Percentiles rank a stretch among this genome's conserved stretches.
phyloP scores from a whole-genome alignment of 1,140 invertebrate genomes.

The Dinoponera quadriceps region DNA sequence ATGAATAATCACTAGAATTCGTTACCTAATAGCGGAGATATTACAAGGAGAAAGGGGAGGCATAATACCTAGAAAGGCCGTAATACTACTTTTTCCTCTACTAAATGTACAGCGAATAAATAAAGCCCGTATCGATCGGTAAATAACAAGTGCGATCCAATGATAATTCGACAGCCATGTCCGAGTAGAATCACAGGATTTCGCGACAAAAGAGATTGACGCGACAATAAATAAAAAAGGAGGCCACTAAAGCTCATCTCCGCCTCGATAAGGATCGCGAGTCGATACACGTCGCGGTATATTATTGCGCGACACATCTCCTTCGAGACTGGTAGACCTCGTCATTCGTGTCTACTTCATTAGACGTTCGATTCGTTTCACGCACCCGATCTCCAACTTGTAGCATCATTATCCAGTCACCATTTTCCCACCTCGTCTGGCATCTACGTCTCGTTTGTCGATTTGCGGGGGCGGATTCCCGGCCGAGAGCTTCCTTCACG shows the following conservation, averaged over 20 bases:
- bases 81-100: too few relatives aligned
- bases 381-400: constrained; percentile 24
- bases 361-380: background rate
- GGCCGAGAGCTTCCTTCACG: background rate
- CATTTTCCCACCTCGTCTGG: background rate
- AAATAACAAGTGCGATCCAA: too few relatives aligned
- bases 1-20: too few relatives aligned
- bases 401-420: background rate
- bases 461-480: constrained; percentile 13
- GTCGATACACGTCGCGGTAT: background rate
- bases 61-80: too few relatives aligned
- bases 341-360: background rate
- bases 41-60: too few relatives aligned
- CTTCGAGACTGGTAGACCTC: constrained; percentile 16
- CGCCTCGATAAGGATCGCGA: background rate
- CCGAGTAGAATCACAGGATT: background rate
- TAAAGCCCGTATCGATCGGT: background rate
- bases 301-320: background rate
- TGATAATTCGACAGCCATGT: background rate
- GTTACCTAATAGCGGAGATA: too few relatives aligned
- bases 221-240: background rate
- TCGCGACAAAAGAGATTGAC: background rate
- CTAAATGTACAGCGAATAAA: too few relatives aligned
- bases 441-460: constrained; percentile 21
- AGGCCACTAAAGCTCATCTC: background rate